Percentiles rank a stretch among this genome's conserved stretches.
These are phyloP conservation scores for Stylophora pistillata DNA, from an alignment of 64 coral and sea anemone genomes.

Conservation along the genomic window DNA sequence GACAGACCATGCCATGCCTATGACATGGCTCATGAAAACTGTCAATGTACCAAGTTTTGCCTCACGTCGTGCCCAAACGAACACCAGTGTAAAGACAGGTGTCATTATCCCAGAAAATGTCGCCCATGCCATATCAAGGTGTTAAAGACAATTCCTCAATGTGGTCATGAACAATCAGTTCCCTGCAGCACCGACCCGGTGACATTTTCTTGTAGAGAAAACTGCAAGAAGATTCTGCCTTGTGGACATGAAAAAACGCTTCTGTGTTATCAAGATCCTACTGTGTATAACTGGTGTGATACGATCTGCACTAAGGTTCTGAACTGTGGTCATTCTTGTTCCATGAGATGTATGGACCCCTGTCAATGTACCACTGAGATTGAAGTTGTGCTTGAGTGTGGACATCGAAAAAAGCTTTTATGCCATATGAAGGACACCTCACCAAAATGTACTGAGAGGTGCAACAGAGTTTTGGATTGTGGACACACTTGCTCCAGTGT, in stretches of 20 bases:
- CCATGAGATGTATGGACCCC: not conserved
- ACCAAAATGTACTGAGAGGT: conserved; percentile 6
- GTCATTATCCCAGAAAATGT: conserved; percentile 30
- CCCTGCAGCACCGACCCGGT: not conserved
- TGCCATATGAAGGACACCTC: not conserved
- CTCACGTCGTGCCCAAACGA: not conserved
- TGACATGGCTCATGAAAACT: not conserved
- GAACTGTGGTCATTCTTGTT: conserved; percentile 55
- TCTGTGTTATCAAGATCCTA: conserved; percentile 24
- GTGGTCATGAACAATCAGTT: conserved; percentile 8
- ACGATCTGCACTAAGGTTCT: conserved; percentile 16
- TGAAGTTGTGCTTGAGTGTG: not conserved
- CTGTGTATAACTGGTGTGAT: not conserved
- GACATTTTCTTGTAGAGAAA: not conserved
- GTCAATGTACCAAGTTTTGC: not conserved
- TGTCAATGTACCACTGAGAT: conserved; percentile 9
- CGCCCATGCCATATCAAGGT: not conserved
- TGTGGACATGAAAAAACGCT: conserved; percentile 35
- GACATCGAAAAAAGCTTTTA: not conserved
- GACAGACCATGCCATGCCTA: conserved; percentile 3
- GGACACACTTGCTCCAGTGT: conserved; percentile 46
- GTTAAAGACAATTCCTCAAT: not conserved
- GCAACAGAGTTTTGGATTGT: conserved; percentile 11
- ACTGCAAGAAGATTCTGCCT: conserved; percentile 28
- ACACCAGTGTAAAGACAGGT: not conserved